Evolutionary conservation across 64 coral and sea anemone species (phyloP).

Genomic region (Montipora sp.): DNA sequence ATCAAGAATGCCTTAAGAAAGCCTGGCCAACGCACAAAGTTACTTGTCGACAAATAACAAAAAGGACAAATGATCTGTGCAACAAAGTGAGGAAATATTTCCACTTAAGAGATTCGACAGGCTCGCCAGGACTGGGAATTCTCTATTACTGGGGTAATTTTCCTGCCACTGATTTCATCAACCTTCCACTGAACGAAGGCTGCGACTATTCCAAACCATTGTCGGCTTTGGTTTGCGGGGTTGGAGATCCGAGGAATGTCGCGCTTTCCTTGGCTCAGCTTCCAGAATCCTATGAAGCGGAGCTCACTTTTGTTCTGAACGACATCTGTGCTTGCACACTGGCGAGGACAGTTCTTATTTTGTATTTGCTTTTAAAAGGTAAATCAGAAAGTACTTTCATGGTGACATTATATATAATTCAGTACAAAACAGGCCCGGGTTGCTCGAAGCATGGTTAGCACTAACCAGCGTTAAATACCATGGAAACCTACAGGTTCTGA

Average conservation of each 20-base stretch:
- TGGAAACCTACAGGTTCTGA: no score
- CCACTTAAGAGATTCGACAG: neutral
- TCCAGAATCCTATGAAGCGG: constrained; percentile 35
- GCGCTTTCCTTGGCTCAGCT: constrained; percentile 34
- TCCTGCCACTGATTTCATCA: constrained; percentile 54
- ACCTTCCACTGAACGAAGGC: constrained; percentile 65
- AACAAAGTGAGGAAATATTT: neutral
- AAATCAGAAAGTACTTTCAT: no score
- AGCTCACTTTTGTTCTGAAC: constrained; percentile 63
- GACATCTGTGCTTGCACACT: constrained; percentile 63
- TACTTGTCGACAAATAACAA: no score
- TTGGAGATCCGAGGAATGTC: constrained; percentile 60
- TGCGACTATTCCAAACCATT: constrained; percentile 20
- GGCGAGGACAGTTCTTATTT: constrained; percentile 61
- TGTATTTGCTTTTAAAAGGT: constrained; percentile 68
- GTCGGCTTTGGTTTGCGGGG: constrained; percentile 45
- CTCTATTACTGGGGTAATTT: constrained; percentile 72
- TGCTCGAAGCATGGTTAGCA: no score
- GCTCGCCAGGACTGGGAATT: neutral
- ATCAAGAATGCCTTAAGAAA: constrained; percentile 21
- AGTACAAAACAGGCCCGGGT: no score
- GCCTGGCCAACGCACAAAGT: neutral
- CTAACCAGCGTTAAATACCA: no score
- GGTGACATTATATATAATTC: no score
- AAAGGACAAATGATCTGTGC: no score